These are phyloP conservation scores for Rhombomys opimus DNA, from an alignment of 2,113 vertebrate genomes.

Conservation along the genomic window DNA sequence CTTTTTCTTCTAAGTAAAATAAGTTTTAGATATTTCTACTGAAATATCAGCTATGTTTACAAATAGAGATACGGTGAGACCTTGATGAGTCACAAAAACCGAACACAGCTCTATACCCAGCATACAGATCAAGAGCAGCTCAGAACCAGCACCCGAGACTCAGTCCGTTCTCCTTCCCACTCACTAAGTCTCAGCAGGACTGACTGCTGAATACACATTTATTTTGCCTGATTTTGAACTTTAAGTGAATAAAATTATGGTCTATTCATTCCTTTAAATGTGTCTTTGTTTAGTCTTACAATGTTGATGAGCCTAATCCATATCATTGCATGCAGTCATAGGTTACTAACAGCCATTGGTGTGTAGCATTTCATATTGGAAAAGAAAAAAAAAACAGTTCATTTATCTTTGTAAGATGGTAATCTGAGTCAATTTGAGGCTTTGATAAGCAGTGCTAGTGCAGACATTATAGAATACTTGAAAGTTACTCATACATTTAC, in stretches of 20 bases:
- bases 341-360: not conserved
- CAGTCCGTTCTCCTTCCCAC: not conserved
- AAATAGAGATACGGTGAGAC: not conserved
- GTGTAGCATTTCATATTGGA: not conserved
- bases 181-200: not conserved
- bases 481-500: not conserved
- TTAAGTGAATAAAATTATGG: not conserved
- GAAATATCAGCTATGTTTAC: not conserved
- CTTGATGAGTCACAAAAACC: not conserved
- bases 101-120: not conserved
- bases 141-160: not conserved
- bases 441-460: not conserved
- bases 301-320: not conserved
- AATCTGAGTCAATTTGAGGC: not conserved
- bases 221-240: not conserved
- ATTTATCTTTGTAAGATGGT: not conserved
- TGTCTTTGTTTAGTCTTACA: not conserved
- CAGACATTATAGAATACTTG: slow-evolving; percentile 15
- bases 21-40: not conserved
- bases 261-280: not conserved
- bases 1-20: not conserved
- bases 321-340: not conserved
- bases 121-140: not conserved
- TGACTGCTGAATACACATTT: not conserved
- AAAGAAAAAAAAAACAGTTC: not conserved